These are phyloP conservation scores for Indicator indicator DNA, from an alignment of 2,113 vertebrate genomes.

Conservation along the genomic window DNA sequence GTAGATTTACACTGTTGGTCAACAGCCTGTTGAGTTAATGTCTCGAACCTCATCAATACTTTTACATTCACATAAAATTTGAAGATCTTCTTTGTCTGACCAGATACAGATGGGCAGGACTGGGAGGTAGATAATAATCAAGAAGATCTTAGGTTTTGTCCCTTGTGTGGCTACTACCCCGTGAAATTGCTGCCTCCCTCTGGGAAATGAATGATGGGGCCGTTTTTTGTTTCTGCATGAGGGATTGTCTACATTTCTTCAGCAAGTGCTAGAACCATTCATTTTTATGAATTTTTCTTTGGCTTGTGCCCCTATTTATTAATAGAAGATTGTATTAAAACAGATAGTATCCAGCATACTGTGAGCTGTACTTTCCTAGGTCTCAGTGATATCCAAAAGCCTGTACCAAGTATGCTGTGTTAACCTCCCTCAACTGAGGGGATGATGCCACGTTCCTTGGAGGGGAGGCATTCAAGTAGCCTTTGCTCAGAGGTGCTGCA, in stretches of 20 bases:
- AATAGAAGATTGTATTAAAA: neutral
- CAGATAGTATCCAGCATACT: neutral
- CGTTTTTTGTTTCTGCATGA: constrained; percentile 43
- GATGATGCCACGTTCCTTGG: neutral
- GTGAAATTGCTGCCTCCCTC: constrained; percentile 48
- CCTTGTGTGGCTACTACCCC: neutral
- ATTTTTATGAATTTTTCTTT: constrained; percentile 32
- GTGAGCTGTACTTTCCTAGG: neutral
- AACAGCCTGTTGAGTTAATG: constrained; percentile 5
- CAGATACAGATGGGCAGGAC: neutral
- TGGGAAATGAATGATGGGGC: constrained; percentile 36
- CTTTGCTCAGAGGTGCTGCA: neutral
- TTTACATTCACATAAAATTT: constrained; percentile 2
- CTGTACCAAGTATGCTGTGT: neutral
- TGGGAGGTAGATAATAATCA: constrained; percentile 1
- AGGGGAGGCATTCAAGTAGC: neutral
- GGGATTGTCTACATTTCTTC: neutral
- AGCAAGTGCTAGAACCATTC: neutral
- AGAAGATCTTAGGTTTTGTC: neutral
- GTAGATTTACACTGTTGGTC: neutral
- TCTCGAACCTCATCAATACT: neutral
- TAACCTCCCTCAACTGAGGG: neutral
- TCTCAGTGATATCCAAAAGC: neutral
- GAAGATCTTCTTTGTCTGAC: neutral
- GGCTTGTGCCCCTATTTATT: neutral